Evolutionary conservation across 1,140 invertebrate species (phyloP).

Genomic region (Ylistrum balloti): DNA sequence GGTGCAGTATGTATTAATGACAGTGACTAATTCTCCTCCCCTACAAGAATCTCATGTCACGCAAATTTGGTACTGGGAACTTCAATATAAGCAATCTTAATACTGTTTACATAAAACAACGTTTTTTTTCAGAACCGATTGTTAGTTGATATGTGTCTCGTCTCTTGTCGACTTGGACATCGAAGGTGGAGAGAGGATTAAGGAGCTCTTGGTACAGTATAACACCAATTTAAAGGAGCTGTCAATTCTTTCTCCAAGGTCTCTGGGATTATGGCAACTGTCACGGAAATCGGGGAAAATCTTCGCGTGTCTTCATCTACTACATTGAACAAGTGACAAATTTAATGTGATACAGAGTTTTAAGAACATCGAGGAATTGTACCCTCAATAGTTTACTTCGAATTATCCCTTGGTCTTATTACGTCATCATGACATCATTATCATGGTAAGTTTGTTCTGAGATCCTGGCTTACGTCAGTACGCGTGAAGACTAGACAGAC

Average conservation of each 20-base stretch:
- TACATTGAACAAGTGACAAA: not conserved
- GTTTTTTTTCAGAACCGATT: too few species aligned
- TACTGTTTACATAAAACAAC: not conserved
- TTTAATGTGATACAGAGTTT: not conserved
- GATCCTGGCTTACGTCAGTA: not conserved
- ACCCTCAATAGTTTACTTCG: not conserved
- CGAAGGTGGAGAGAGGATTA: not conserved
- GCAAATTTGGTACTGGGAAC: not conserved
- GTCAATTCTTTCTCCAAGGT: not conserved
- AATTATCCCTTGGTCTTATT: not conserved
- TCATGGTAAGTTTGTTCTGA: not conserved
- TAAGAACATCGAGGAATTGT: not conserved
- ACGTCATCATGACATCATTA: constrained; percentile 32
- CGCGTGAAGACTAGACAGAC: not conserved
- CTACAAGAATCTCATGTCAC: not conserved
- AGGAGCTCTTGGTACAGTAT: not conserved
- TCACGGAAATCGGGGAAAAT: not conserved
- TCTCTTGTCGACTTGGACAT: not conserved
- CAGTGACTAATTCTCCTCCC: not conserved
- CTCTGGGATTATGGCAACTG: not conserved
- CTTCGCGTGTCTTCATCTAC: not conserved
- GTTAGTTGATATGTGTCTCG: not conserved
- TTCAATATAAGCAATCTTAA: not conserved
- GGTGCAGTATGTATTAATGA: not conserved
- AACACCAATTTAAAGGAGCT: not conserved